phyloP scores from a whole-genome alignment of 2,888 invertebrate genomes.

The Netelia inedita region DNA sequence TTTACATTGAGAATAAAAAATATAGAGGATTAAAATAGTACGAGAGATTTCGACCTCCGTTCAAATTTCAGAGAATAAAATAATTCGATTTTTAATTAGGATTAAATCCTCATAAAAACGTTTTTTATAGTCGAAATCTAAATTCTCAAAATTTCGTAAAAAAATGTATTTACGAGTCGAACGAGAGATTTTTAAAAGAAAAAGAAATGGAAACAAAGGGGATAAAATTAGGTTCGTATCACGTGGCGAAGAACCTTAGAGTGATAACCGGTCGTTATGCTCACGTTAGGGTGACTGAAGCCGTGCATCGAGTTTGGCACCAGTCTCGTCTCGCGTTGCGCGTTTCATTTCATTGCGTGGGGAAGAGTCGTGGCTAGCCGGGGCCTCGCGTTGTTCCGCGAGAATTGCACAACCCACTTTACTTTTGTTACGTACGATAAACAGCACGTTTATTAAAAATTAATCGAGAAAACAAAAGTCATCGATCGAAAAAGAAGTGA shows the following conservation, averaged over 20 bases:
- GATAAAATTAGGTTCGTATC: constrained; percentile 48
- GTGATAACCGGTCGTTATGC: constrained; percentile 69
- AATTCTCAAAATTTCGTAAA: too few relatives aligned
- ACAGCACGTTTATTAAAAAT: neutral
- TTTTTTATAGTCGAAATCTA: too few relatives aligned
- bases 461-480: neutral
- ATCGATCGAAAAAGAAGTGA: too few relatives aligned
- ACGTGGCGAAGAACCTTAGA: constrained; percentile 52
- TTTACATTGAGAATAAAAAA: too few relatives aligned
- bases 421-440: constrained; percentile 6
- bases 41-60: too few relatives aligned
- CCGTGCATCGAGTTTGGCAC: constrained; percentile 64
- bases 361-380: constrained; percentile 45
- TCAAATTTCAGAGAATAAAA: too few relatives aligned
- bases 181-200: neutral
- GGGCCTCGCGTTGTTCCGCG: constrained; percentile 25
- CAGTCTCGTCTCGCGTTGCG: constrained; percentile 26
- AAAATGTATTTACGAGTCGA: neutral
- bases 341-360: constrained; percentile 51
- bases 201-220: constrained; percentile 8
- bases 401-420: constrained; percentile 46
- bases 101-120: too few relatives aligned
- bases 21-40: too few relatives aligned
- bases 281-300: constrained; percentile 72
- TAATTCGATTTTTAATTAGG: too few relatives aligned